These are phyloP conservation scores for Ochotona princeps DNA, from an alignment of 2,113 vertebrate species.

Conservation along the genomic window DNA sequence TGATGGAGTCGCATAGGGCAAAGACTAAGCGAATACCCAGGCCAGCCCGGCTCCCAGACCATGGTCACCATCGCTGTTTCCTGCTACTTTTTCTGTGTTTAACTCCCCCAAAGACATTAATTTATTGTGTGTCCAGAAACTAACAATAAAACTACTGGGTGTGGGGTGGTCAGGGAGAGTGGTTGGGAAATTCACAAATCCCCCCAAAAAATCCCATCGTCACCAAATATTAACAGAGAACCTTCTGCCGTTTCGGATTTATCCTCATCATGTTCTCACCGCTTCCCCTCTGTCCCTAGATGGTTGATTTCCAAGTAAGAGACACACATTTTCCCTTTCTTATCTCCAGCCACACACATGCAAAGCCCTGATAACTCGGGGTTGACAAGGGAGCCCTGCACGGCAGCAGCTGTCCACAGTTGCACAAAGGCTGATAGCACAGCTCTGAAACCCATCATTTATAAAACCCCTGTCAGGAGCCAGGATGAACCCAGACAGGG, in stretches of 20 bases:
- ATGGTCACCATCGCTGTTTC: background rate
- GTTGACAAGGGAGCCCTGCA: slow-evolving; percentile 34
- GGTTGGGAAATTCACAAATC: background rate
- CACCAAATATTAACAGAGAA: background rate
- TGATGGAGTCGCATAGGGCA: background rate
- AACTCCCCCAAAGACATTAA: background rate
- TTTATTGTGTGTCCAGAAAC: background rate
- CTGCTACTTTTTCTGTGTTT: background rate
- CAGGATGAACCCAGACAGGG: background rate
- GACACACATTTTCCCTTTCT: background rate
- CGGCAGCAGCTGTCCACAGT: background rate
- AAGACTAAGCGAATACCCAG: background rate
- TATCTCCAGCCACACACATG: slow-evolving; percentile 62
- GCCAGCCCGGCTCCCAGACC: background rate
- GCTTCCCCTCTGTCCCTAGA: background rate
- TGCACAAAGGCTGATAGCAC: background rate
- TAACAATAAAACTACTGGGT: background rate
- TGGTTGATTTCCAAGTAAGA: slow-evolving; percentile 34
- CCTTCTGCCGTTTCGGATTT: background rate
- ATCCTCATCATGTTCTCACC: background rate
- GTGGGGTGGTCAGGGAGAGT: background rate
- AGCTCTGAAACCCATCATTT: slow-evolving; percentile 28
- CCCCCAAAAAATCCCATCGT: background rate
- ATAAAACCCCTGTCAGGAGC: slow-evolving; percentile 41
- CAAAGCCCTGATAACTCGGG: slow-evolving; percentile 67